Evolutionary conservation across 2,113 vertebrate genomes (phyloP).

Genomic region (Carassius auratus): DNA sequence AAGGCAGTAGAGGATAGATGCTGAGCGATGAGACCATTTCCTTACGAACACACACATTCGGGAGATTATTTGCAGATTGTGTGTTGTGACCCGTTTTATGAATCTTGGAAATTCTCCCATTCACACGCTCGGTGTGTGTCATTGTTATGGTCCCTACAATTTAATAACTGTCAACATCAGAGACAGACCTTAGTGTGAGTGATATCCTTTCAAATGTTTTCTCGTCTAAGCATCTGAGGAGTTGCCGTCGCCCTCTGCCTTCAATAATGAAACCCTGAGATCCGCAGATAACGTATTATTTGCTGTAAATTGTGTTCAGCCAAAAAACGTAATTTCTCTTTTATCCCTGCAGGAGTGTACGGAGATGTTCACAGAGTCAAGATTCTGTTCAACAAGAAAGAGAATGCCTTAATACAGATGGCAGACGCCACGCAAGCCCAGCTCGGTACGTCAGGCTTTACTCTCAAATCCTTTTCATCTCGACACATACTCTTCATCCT

Average conservation of each 20-base stretch:
- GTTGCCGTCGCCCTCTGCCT: conserved; percentile 3
- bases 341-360: conserved; percentile 78
- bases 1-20: conserved; percentile 9
- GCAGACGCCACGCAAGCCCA: conserved; percentile 84
- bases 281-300: neutral
- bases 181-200: conserved; percentile 21
- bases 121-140: neutral
- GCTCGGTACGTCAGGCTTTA: conserved; percentile 72
- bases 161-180: conserved; percentile 53
- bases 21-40: conserved; percentile 31
- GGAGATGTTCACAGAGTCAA: conserved; percentile 88
- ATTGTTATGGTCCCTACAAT: conserved; percentile 31
- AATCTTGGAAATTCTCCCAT: conserved; percentile 13
- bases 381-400: conserved; percentile 87
- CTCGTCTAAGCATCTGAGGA: neutral
- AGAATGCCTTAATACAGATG: conserved; percentile 88
- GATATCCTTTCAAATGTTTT: conserved; percentile 32
- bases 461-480: neutral
- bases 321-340: neutral
- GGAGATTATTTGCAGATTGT: conserved; percentile 45
- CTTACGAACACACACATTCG: conserved; percentile 28
- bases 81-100: neutral
- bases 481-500: neutral
- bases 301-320: conserved; percentile 9
- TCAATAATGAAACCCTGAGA: conserved; percentile 22